Evolutionary conservation across 35 echinoderm and acorn worm genomes (phyloP).

Genomic region (Ophiothrix spiculata): DNA sequence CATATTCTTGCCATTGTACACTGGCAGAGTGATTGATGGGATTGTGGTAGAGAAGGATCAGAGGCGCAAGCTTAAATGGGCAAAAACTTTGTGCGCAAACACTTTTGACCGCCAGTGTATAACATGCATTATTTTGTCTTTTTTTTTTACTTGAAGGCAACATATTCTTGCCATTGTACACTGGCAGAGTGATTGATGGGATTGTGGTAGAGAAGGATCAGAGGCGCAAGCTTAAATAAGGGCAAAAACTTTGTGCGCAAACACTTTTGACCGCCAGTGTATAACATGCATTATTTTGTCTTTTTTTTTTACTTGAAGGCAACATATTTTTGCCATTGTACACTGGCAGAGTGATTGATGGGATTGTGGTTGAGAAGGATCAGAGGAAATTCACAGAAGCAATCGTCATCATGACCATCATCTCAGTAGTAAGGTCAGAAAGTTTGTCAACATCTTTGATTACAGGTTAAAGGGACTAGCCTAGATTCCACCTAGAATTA

Average conservation of each 20-base stretch:
- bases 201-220: constrained; percentile 54
- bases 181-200: constrained; percentile 79
- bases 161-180: constrained; percentile 70
- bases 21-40: constrained; percentile 79
- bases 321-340: constrained; percentile 76
- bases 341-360: constrained; percentile 77
- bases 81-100: too few relatives aligned
- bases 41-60: constrained; percentile 54
- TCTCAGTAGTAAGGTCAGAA: constrained; percentile 76
- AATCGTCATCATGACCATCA: constrained; percentile 66
- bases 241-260: too few relatives aligned
- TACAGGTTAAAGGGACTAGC: too few relatives aligned
- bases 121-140: too few relatives aligned
- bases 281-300: not conserved
- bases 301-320: constrained; percentile 29
- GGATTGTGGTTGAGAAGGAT: constrained; percentile 56
- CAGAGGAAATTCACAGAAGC: constrained; percentile 36
- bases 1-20: constrained; percentile 70
- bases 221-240: too few relatives aligned
- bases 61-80: too few relatives aligned
- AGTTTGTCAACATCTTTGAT: too few relatives aligned
- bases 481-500: too few relatives aligned
- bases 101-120: too few relatives aligned
- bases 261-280: too few relatives aligned
- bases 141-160: constrained; percentile 47